A percentile compares a stretch with the other conserved stretches of the same genome.
Conservation (phyloP, 2,888 invertebrate species). For the Agapetus fuscipes region DNA sequence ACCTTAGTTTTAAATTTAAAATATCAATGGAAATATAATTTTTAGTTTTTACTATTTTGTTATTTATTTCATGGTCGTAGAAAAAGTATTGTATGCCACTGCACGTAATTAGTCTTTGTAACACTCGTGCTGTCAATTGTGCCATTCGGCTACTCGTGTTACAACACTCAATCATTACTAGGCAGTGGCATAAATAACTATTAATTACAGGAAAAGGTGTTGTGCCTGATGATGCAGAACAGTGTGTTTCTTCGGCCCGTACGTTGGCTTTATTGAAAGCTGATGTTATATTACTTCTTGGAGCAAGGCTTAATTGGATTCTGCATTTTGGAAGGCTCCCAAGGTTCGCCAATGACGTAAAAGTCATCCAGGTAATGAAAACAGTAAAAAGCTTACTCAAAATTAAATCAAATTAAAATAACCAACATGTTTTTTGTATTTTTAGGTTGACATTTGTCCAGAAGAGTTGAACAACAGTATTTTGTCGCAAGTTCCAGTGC, state of each 20-base stretch:
- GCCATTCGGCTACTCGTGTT: too few relatives aligned
- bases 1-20: too few relatives aligned
- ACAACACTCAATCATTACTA: too few relatives aligned
- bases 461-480: slow-evolving; percentile 93
- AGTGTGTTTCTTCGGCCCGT: slow-evolving; percentile 79
- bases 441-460: slow-evolving; percentile 71
- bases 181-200: too few relatives aligned
- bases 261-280: slow-evolving; percentile 79
- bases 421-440: neutral
- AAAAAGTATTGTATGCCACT: too few relatives aligned
- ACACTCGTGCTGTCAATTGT: too few relatives aligned
- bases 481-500: slow-evolving; percentile 66
- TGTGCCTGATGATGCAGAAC: slow-evolving; percentile 55
- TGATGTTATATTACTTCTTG: slow-evolving; percentile 79
- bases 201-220: slow-evolving; percentile 76
- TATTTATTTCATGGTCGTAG: too few relatives aligned
- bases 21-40: too few relatives aligned
- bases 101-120: too few relatives aligned
- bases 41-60: too few relatives aligned
- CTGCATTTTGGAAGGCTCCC: slow-evolving; percentile 91
- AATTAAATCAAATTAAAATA: neutral
- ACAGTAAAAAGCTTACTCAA: neutral
- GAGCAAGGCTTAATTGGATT: slow-evolving; percentile 96
- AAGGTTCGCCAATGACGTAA: slow-evolving; percentile 70
- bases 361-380: slow-evolving; percentile 82